Evolutionary conservation across 35 echinoderm and acorn worm genomes (phyloP).

Genomic region (Ophioderma brevispina): DNA sequence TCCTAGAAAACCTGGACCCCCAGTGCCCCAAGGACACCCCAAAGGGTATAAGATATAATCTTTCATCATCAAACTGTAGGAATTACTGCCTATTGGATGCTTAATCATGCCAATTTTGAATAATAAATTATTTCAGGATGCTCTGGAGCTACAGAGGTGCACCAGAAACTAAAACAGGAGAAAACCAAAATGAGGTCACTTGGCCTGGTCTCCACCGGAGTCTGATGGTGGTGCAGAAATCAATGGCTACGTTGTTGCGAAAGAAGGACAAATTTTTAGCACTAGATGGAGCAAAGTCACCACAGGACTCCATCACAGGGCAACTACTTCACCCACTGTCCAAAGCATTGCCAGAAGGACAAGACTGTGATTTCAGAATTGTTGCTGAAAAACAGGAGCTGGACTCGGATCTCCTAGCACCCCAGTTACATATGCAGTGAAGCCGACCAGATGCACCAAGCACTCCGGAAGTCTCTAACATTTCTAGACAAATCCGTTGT

Average conservation of each 20-base stretch:
- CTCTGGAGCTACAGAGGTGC: too few relatives aligned
- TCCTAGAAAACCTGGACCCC: too few relatives aligned
- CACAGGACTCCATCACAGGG: constrained; percentile 15
- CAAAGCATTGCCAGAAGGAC: constrained; percentile 65
- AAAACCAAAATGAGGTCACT: constrained; percentile 51
- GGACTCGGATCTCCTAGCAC: constrained; percentile 70
- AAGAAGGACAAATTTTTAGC: constrained; percentile 81
- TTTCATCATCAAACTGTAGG: too few relatives aligned
- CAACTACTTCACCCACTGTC: constrained; percentile 18
- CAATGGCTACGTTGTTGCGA: constrained; percentile 71
- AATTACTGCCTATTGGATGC: too few relatives aligned
- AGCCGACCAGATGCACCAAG: constrained; percentile 68
- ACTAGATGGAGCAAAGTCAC: constrained; percentile 58
- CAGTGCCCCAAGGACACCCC: too few relatives aligned
- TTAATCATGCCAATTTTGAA: too few relatives aligned
- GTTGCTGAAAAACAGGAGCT: constrained; percentile 83
- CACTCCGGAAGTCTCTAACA: constrained; percentile 47
- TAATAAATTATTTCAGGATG: too few relatives aligned
- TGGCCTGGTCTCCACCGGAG: constrained; percentile 72
- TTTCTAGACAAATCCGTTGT: constrained; percentile 61
- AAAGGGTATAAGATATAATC: too few relatives aligned
- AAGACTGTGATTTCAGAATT: constrained; percentile 82
- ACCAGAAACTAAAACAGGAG: too few relatives aligned
- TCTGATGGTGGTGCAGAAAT: constrained; percentile 76
- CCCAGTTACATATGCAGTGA: constrained; percentile 14